Evolutionary conservation across 2,113 vertebrate genomes (phyloP), one percentile per base, ranked within the genome.

Genomic region (Alligator sinensis): DNA sequence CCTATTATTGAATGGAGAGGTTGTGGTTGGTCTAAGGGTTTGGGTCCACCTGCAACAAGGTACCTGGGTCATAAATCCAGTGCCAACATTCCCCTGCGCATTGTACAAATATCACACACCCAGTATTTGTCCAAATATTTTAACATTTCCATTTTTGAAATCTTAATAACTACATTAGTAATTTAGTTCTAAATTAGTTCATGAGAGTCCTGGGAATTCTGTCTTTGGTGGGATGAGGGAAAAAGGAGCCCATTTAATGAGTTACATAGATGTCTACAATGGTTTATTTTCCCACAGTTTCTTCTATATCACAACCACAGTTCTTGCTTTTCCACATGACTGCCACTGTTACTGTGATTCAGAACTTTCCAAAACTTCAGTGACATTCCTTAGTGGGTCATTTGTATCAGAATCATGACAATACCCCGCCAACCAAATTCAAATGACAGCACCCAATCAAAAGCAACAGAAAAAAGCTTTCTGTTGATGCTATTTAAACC

Each of bases 131-230:
- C 12, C 22, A 27, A 59, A 88, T 47, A 3, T 1, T 77, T 24
- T 15, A 82, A 90, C 0, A 34, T 2, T 17, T 0, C 1, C 5
- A 2, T 63, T 68, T 63, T 57, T 38, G 21, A n/a, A 13, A 24
- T 27, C 9, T 38, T 27, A 27, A 9, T n/a, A 66, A 85, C 77
- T 28, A 47, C 28, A 19, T 0, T 11, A 30, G 5, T 47, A 59
- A 8, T 14, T 13, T 84, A n/a, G 18, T 72, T 1, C n/a, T 82
- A 82, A 61, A 77, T 22, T 18, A 77, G 18, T 11, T 13, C 13
- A 80, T 10, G 13, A 12, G 30, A 21, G 8, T 21, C 6, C 82
- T 61, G 12, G 58, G 16, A 75, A 24, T 14, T 7, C 58, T 17
- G 25, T 27, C 13, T 28, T 19, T 2, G 18, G 18, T 30, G 22